A percentile compares a stretch with the other conserved stretches of the same genome.
phyloP scores from a whole-genome alignment of 1,140 invertebrate genomes.

The Aphaenogaster ashmeadi region DNA sequence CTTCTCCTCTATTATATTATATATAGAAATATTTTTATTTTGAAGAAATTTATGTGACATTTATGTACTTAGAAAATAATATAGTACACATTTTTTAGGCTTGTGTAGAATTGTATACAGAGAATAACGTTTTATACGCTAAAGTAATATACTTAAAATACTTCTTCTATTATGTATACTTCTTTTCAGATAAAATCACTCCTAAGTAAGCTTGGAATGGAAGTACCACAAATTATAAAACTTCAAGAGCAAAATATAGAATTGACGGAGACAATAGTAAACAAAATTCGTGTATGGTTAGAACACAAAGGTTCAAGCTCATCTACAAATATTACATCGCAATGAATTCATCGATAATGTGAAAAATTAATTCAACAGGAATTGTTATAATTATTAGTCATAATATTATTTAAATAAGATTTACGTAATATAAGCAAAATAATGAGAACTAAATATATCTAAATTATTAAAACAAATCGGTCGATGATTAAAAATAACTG shows the following conservation, averaged over 20 bases:
- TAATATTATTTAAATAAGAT: background rate
- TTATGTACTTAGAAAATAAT: background rate
- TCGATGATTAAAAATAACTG: background rate
- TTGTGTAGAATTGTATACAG: background rate
- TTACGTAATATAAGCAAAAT: background rate
- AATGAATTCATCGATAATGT: background rate
- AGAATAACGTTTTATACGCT: background rate
- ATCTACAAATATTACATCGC: background rate
- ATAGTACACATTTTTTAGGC: background rate
- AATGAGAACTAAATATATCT: background rate
- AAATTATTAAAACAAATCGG: background rate
- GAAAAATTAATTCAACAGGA: background rate
- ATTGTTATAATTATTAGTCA: background rate
- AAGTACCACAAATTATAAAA: slow-evolving; percentile 21
- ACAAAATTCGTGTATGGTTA: slow-evolving; percentile 25
- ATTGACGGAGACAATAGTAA: background rate
- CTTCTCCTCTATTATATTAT: too few species aligned
- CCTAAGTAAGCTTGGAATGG: background rate
- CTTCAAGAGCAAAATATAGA: slow-evolving; percentile 4
- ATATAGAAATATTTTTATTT: background rate
- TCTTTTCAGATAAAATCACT: slow-evolving; percentile 31
- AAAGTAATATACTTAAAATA: slow-evolving; percentile 2
- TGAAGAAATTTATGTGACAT: background rate
- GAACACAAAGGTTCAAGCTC: background rate
- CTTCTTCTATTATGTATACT: background rate